Percentiles rank a stretch among this genome's conserved stretches.
These are phyloP conservation scores for Chrysolina oricalcia DNA, from an alignment of 2,888 invertebrate species.

Conservation along the genomic window DNA sequence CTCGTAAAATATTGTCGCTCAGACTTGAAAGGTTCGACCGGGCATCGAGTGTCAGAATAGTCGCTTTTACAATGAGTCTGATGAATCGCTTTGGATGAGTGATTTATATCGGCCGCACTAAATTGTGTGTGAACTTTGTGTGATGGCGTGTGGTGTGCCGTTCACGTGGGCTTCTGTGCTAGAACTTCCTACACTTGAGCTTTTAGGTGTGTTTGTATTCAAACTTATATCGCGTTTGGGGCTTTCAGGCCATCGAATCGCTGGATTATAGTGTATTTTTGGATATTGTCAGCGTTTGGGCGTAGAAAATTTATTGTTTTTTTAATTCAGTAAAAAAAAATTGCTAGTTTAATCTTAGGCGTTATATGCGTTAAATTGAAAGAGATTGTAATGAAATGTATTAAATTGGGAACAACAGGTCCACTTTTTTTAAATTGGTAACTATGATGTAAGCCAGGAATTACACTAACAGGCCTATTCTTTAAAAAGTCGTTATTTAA, in stretches of 20 bases:
- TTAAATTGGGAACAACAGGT: too few relatives aligned
- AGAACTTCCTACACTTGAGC: not conserved
- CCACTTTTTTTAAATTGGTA: too few relatives aligned
- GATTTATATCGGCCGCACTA: conserved; percentile 73
- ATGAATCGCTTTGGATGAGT: conserved; percentile 72
- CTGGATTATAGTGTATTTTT: not conserved
- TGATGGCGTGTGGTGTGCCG: conserved; percentile 1
- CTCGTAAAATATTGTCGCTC: conserved; percentile 79
- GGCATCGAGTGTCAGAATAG: conserved; percentile 51
- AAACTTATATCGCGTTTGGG: not conserved
- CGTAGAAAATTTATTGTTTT: too few relatives aligned
- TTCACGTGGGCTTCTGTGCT: not conserved
- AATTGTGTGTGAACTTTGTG: conserved; percentile 68
- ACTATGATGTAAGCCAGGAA: too few relatives aligned
- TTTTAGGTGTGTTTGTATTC: conserved; percentile 7
- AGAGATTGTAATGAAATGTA: too few relatives aligned
- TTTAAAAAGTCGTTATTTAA: too few relatives aligned
- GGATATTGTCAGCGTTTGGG: too few relatives aligned
- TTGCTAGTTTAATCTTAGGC: too few relatives aligned
- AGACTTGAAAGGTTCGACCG: conserved; percentile 70
- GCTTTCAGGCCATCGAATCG: not conserved
- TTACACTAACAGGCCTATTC: too few relatives aligned
- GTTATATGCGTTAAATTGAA: too few relatives aligned
- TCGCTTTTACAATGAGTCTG: conserved; percentile 70
- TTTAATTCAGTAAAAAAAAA: too few relatives aligned